Conservation (phyloP, 2,797 vertebrate genomes). For the Sebastolobus altivelis region DNA sequence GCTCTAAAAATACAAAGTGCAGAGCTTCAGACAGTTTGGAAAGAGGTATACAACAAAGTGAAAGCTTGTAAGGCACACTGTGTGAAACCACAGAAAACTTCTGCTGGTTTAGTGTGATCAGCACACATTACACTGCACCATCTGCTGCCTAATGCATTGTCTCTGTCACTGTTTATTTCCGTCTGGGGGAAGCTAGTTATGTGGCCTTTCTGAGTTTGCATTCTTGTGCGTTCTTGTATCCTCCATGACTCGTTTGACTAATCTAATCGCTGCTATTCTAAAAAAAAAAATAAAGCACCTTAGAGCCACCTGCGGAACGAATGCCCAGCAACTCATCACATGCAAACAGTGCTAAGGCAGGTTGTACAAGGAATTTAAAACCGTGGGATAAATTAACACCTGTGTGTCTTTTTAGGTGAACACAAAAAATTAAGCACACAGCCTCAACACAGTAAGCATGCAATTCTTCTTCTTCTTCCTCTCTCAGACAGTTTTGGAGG, state of each 20-base stretch:
- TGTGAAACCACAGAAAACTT: constrained; percentile 55
- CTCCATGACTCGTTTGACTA: constrained; percentile 22
- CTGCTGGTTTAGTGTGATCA: constrained; percentile 58
- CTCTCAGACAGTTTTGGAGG: not conserved
- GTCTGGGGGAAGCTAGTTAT: constrained; percentile 18
- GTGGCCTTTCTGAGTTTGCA: constrained; percentile 28
- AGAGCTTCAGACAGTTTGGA: constrained; percentile 50
- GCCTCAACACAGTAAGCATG: not conserved
- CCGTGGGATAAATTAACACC: not conserved
- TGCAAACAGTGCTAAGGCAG: not conserved
- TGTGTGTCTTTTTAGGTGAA: not conserved
- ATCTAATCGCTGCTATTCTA: not conserved
- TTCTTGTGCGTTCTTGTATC: constrained; percentile 23
- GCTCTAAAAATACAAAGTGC: constrained; percentile 50
- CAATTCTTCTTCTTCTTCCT: not conserved
- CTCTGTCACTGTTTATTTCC: constrained; percentile 19
- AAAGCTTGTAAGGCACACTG: constrained; percentile 42
- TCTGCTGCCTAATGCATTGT: constrained; percentile 56
- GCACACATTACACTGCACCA: constrained; percentile 52
- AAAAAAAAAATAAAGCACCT: constrained; percentile 2
- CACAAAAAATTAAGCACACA: not conserved
- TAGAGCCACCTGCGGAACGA: constrained; percentile 5
- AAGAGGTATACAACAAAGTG: constrained; percentile 46
- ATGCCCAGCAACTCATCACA: constrained; percentile 4
- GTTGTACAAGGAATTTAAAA: not conserved